Percentiles rank a stretch among this genome's conserved stretches.
phyloP scores from a whole-genome alignment of 2,797 vertebrate genomes.

The Mallotus villosus region DNA sequence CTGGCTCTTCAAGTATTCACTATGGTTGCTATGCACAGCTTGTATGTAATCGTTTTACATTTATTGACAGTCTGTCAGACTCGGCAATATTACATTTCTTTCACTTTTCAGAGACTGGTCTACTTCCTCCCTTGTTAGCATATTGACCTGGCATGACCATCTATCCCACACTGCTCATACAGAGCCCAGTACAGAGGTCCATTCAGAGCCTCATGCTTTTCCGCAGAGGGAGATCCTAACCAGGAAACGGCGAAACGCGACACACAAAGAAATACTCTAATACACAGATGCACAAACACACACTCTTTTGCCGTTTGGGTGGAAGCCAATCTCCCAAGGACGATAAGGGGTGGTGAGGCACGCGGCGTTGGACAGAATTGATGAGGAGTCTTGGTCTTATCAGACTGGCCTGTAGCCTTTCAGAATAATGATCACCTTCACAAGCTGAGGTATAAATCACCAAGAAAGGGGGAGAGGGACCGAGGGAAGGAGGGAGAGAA shows the following conservation, averaged over 20 bases:
- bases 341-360: constrained; percentile 6
- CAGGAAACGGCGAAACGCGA: neutral
- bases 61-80: neutral
- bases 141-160: neutral
- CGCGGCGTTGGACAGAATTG: constrained; percentile 49
- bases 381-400: constrained; percentile 59
- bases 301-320: neutral
- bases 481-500: constrained; percentile 4
- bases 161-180: neutral
- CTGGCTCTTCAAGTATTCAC: no score
- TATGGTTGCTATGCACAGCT: no score
- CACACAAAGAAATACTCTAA: neutral
- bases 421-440: constrained; percentile 67
- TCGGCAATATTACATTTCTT: neutral
- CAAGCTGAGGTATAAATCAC: constrained; percentile 59
- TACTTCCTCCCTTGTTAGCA: neutral
- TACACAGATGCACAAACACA: constrained; percentile 12
- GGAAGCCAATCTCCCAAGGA: constrained; percentile 19
- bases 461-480: constrained; percentile 3
- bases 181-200: no score
- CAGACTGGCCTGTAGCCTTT: constrained; percentile 48
- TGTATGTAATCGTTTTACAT: neutral
- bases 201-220: neutral
- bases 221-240: neutral
- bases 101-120: neutral